Evolutionary conservation across 2,113 vertebrate genomes (phyloP).

Genomic region (Eonycteris spelaea): DNA sequence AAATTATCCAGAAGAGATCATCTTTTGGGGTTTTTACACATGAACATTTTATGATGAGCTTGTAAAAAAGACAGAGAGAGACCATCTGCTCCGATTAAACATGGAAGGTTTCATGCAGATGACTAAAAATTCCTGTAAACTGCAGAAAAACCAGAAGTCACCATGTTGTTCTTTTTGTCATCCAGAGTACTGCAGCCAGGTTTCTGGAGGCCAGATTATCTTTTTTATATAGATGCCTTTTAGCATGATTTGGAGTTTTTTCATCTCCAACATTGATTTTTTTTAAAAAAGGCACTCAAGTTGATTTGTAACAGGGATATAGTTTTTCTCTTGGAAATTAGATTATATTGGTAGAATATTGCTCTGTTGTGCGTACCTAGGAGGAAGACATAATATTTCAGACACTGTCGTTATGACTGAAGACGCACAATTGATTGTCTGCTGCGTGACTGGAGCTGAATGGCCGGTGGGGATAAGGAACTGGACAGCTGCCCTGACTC

Average conservation of each 20-base stretch:
- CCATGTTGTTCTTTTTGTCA: background rate
- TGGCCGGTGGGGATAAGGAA: background rate
- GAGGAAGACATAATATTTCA: background rate
- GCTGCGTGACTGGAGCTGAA: background rate
- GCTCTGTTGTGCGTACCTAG: background rate
- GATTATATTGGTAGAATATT: background rate
- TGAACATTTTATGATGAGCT: background rate
- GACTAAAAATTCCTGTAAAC: background rate
- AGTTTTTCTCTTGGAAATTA: background rate
- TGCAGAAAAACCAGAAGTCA: background rate
- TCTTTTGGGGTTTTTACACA: background rate
- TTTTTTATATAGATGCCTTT: background rate
- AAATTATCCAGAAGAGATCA: background rate
- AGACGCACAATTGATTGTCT: background rate
- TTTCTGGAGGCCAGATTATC: background rate
- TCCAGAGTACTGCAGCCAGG: background rate
- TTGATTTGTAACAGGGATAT: background rate
- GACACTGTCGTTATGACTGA: background rate
- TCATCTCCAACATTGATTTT: background rate
- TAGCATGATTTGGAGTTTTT: background rate
- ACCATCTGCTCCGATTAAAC: background rate
- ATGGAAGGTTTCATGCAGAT: background rate
- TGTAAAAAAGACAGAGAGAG: background rate
- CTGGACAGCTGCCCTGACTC: accelerated
- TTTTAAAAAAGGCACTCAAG: background rate